Conservation (phyloP, 2,797 vertebrate species). For the Notolepis coatsorum region DNA sequence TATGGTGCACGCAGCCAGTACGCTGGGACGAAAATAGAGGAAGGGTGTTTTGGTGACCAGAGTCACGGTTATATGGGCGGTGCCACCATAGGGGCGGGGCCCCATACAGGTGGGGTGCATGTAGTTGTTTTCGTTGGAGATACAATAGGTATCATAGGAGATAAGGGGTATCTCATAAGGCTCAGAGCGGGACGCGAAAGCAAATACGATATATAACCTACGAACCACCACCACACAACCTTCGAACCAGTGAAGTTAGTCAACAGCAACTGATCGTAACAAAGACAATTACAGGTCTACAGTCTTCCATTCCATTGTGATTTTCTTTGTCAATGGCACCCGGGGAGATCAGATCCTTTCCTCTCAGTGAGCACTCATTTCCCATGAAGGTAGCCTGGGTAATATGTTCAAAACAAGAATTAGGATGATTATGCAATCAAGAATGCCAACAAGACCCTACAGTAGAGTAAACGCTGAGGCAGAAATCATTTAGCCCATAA, state of each 20-base stretch:
- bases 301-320: conserved; percentile 18
- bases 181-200: no score
- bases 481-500: neutral
- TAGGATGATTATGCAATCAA: neutral
- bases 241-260: neutral
- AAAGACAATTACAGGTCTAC: conserved; percentile 42
- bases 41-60: no score
- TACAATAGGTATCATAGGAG: no score
- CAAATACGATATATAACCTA: no score
- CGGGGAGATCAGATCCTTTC: neutral
- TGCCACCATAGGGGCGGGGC: no score
- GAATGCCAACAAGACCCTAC: neutral
- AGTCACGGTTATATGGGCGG: no score
- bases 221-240: no score
- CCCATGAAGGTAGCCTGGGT: conserved; percentile 35
- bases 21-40: no score
- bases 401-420: neutral
- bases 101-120: no score
- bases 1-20: no score
- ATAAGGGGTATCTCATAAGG: no score
- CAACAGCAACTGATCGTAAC: neutral
- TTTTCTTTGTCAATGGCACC: conserved; percentile 24
- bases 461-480: neutral
- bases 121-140: no score
- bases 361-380: neutral